Evolutionary conservation across 2,888 invertebrate genomes (phyloP).

Genomic region (Carpatolechia fugitivella): DNA sequence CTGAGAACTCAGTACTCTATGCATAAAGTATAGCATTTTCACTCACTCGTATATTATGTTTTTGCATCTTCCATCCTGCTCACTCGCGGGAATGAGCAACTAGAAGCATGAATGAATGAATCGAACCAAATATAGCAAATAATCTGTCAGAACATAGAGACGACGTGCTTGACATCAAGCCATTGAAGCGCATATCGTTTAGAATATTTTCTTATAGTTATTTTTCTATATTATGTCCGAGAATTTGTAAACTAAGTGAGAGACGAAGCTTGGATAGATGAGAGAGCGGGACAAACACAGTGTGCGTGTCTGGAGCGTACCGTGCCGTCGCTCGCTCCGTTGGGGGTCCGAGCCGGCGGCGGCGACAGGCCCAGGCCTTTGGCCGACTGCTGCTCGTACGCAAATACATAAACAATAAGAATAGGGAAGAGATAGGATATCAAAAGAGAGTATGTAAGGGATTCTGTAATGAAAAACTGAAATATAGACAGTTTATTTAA

Average conservation of each 20-base stretch:
- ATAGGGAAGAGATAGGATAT: not conserved
- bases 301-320: slow-evolving; percentile 42
- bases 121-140: too few species aligned
- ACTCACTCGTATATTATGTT: too few species aligned
- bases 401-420: slow-evolving; percentile 5
- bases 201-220: too few species aligned
- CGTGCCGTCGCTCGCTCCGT: slow-evolving; percentile 42
- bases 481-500: too few species aligned
- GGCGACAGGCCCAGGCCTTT: slow-evolving; percentile 67
- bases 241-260: not conserved
- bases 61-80: too few species aligned
- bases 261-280: not conserved
- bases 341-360: slow-evolving; percentile 58
- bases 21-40: too few species aligned
- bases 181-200: too few species aligned
- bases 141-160: too few species aligned
- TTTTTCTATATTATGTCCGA: not conserved
- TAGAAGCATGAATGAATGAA: too few species aligned
- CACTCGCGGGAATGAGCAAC: too few species aligned
- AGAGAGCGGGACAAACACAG: not conserved
- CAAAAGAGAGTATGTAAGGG: not conserved
- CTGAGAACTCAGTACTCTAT: too few species aligned
- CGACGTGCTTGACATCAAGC: too few species aligned
- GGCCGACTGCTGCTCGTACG: slow-evolving; percentile 51
- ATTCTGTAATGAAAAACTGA: not conserved